These are phyloP conservation scores for Cephalophus harveyi DNA, from an alignment of 2,113 vertebrate species.

Conservation along the genomic window DNA sequence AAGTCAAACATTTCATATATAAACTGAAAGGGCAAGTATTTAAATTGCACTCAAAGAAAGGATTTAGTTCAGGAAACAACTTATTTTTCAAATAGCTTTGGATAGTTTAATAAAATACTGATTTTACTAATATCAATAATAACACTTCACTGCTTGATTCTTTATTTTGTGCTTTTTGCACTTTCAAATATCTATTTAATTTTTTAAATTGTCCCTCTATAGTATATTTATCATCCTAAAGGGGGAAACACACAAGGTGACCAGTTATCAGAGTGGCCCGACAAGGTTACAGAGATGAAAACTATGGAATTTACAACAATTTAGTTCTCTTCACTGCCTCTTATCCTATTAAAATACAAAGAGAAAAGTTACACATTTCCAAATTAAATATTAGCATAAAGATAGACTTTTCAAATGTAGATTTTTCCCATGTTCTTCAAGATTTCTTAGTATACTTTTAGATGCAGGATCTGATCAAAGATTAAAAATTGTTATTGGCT, in stretches of 20 bases:
- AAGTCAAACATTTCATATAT: not conserved
- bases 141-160: not conserved
- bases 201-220: not conserved
- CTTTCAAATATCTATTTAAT: not conserved
- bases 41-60: not conserved
- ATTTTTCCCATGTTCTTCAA: not conserved
- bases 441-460: not conserved
- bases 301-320: not conserved
- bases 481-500: not conserved
- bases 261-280: not conserved
- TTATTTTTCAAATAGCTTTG: not conserved
- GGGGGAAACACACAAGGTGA: not conserved
- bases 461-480: not conserved
- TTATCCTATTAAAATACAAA: not conserved
- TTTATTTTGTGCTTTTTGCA: not conserved
- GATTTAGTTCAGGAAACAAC: not conserved
- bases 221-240: not conserved
- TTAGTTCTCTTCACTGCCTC: not conserved
- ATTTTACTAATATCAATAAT: not conserved
- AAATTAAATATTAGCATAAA: slow-evolving; percentile 23
- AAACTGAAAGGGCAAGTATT: not conserved
- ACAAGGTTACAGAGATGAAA: not conserved
- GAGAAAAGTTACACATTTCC: not conserved
- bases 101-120: not conserved
- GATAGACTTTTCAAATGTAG: not conserved